Evolutionary conservation across 2,797 vertebrate species (phyloP), one percentile per base, ranked within the genome.

Genomic region (Halcyon badia): DNA sequence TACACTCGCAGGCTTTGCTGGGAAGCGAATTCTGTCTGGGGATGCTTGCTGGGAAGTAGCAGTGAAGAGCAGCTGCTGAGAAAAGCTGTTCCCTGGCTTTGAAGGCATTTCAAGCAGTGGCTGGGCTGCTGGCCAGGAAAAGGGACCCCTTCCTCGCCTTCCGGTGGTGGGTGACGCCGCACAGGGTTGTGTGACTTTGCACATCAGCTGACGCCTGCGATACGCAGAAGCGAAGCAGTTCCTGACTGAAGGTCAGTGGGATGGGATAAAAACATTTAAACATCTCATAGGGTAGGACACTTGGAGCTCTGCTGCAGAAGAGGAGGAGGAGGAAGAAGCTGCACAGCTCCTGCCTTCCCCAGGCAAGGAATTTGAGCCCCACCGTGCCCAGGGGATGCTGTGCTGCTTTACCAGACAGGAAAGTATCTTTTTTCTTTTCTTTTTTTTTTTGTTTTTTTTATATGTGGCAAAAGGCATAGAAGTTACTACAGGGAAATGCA

Each of bases 251-350:
- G 33, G 75, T 31, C 78, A 37, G n/a, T 0, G 78, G 51, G 73
- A 30, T 0, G 18, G 62, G 46, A 15, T 0, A 1, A 26, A 35
- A 71, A 41, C 0, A 4, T 20, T 31, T 0, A 4, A 56, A 9
- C 3, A 0, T 4, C 62, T 61, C 20, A 16, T 0, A 5, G 41
- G 5, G 15, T 4, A 2, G 16, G 3, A 9, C 0, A 0, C 0
- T 6, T 11, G 5, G 0, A 1, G 5, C 5, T 70, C 44, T 26
- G 49, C 61, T 44, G 41, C n/a, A 2, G 33, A 12, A 1, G 30
- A 16, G 2, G 26, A 17, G 2, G 46, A 16, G 2, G 26, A 77
- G 6, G 61, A 69, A 3, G 30, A 25, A 41, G 31, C 33, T 12
- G 19, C 10, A 15, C 15, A 56, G 49, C 25, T 3, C 2, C 11